Evolutionary conservation across 2,113 vertebrate genomes (phyloP).

Genomic region (Turdus rufiventris): DNA sequence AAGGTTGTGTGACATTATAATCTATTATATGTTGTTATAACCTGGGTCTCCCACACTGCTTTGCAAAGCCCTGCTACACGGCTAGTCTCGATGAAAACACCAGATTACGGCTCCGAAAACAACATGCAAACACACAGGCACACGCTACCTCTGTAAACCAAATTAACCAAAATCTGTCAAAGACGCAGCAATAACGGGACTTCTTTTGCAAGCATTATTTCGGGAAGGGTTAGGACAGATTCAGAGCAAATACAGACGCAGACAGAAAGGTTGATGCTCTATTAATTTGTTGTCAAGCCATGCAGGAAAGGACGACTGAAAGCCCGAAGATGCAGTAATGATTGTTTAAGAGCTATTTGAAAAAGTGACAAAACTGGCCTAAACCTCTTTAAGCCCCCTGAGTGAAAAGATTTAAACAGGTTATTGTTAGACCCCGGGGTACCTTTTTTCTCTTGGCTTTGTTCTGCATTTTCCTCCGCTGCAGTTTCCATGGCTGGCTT

Average conservation of each 20-base stretch:
- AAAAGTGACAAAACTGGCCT: slow-evolving; percentile 68
- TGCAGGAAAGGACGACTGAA: slow-evolving; percentile 16
- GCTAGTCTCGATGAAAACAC: background rate
- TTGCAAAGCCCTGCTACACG: background rate
- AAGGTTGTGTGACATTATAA: background rate
- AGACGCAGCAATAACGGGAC: background rate
- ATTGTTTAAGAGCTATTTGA: slow-evolving; percentile 63
- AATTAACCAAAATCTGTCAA: slow-evolving; percentile 1
- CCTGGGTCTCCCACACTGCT: background rate
- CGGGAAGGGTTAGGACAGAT: slow-evolving; percentile 3
- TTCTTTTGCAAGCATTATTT: background rate
- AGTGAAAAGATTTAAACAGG: slow-evolving; percentile 80
- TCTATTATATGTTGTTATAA: background rate
- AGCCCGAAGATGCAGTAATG: slow-evolving; percentile 49
- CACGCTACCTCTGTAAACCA: background rate
- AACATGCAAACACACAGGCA: slow-evolving; percentile 21
- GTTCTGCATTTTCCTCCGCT: slow-evolving; percentile 87
- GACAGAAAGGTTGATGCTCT: slow-evolving; percentile 43
- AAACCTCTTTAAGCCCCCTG: slow-evolving; percentile 73
- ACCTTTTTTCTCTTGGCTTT: slow-evolving; percentile 91
- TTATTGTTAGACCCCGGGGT: slow-evolving; percentile 80
- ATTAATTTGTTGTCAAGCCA: slow-evolving; percentile 58
- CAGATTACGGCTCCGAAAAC: background rate
- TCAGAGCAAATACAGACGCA: slow-evolving; percentile 2
- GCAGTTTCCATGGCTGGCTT: slow-evolving; percentile 94